These are phyloP conservation scores for Cancer borealis DNA, from an alignment of 2,888 invertebrate species.

Conservation along the genomic window DNA sequence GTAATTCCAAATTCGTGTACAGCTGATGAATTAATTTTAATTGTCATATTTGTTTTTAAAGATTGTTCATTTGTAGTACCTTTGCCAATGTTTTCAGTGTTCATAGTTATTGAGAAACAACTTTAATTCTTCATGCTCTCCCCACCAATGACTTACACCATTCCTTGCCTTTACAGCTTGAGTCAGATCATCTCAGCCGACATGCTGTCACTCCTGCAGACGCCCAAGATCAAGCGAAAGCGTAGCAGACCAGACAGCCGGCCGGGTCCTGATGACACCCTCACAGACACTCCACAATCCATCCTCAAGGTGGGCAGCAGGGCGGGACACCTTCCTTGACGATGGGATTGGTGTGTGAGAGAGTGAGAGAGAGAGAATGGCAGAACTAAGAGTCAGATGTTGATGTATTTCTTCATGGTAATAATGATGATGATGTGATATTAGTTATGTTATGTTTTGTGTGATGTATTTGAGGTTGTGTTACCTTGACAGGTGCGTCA, in stretches of 20 bases:
- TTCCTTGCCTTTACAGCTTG: slow-evolving; percentile 15
- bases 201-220: slow-evolving; percentile 68
- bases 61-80: too few species aligned
- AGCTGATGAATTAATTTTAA: too few species aligned
- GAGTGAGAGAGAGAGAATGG: too few species aligned
- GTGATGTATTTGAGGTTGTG: neutral
- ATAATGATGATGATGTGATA: too few species aligned
- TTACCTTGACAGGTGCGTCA: slow-evolving; percentile 55
- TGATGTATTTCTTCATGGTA: too few species aligned
- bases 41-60: too few species aligned
- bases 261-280: slow-evolving; percentile 42
- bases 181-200: slow-evolving; percentile 64
- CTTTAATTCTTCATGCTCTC: neutral
- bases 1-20: too few species aligned
- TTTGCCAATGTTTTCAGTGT: neutral
- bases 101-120: neutral
- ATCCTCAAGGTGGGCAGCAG: slow-evolving; percentile 74
- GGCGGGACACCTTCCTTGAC: neutral
- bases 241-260: slow-evolving; percentile 31
- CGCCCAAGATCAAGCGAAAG: slow-evolving; percentile 61
- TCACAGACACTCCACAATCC: slow-evolving; percentile 73
- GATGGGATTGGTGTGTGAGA: neutral
- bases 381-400: too few species aligned
- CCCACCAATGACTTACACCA: neutral
- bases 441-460: neutral